A percentile compares a stretch with the other conserved stretches of the same genome.
Evolutionary conservation across 2,797 vertebrate species (phyloP).

Genomic region (Gymnocypris eckloni): DNA sequence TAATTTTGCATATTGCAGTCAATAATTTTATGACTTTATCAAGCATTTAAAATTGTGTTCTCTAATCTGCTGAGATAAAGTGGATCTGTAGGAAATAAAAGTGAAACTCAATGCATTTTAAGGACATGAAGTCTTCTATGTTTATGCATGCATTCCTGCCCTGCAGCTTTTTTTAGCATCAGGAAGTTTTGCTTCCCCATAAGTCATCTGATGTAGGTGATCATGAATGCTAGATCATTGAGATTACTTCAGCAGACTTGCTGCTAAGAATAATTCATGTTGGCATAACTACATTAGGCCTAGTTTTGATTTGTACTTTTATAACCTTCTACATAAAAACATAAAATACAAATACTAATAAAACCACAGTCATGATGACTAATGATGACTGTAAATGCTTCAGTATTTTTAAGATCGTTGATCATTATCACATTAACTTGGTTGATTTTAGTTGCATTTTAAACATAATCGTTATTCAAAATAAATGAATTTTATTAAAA

Average conservation of each 20-base stretch:
- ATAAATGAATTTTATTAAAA: background rate
- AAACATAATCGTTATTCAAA: background rate
- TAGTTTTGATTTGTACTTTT: background rate
- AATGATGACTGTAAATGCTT: background rate
- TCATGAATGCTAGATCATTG: background rate
- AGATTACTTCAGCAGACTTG: background rate
- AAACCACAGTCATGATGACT: background rate
- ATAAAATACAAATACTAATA: background rate
- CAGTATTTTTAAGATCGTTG: background rate
- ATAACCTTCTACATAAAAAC: background rate
- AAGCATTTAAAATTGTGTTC: background rate
- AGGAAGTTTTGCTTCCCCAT: slow-evolving; percentile 1
- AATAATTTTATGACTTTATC: background rate
- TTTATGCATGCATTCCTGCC: background rate
- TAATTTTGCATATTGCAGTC: background rate
- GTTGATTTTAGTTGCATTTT: background rate
- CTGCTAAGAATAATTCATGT: background rate
- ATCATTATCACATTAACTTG: background rate
- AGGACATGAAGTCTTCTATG: background rate
- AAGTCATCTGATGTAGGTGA: background rate
- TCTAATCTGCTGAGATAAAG: background rate
- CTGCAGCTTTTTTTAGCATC: background rate
- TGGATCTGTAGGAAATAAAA: background rate
- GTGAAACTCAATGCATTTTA: background rate
- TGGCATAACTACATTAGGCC: background rate